Conservation (phyloP, 2,888 invertebrate genomes). For the Drosophila silvestris region DNA sequence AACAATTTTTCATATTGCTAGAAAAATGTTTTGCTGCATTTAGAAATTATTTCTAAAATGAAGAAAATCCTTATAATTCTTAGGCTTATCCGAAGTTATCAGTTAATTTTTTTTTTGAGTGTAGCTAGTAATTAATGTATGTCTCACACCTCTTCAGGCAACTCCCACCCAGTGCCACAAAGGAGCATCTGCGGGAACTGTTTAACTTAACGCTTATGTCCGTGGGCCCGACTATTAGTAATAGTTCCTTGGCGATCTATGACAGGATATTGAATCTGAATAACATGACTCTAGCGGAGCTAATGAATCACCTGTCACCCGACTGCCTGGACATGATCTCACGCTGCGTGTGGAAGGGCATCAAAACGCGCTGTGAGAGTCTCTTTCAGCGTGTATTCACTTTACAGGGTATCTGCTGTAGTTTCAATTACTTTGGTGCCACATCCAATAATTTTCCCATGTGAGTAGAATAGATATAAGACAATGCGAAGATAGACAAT, state of each 20-base stretch:
- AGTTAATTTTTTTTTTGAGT: neutral
- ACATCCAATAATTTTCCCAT: slow-evolving; percentile 79
- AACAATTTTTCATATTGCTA: too few relatives aligned
- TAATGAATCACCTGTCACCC: slow-evolving; percentile 85
- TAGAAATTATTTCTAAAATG: too few relatives aligned
- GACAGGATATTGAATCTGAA: slow-evolving; percentile 76
- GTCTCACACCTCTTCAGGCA: slow-evolving; percentile 44
- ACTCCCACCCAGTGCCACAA: slow-evolving; percentile 81
- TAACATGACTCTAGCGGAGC: slow-evolving; percentile 70
- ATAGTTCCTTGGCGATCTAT: slow-evolving; percentile 62
- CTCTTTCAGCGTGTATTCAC: slow-evolving; percentile 87
- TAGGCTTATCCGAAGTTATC: too few relatives aligned
- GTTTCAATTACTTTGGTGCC: slow-evolving; percentile 88
- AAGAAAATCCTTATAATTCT: too few relatives aligned
- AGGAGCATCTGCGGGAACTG: slow-evolving; percentile 68
- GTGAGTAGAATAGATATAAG: slow-evolving; percentile 51
- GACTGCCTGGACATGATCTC: slow-evolving; percentile 87
- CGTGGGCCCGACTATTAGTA: slow-evolving; percentile 62
- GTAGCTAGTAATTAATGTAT: neutral
- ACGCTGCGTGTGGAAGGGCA: slow-evolving; percentile 88
- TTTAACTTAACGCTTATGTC: slow-evolving; percentile 80
- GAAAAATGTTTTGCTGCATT: too few relatives aligned
- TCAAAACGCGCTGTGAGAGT: slow-evolving; percentile 86
- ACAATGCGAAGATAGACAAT: neutral
- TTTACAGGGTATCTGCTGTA: slow-evolving; percentile 87